A percentile compares a stretch with the other conserved stretches of the same genome.
These are phyloP conservation scores for Pachymerium ferrugineum DNA, from an alignment of 2,888 invertebrate species.

Conservation along the genomic window DNA sequence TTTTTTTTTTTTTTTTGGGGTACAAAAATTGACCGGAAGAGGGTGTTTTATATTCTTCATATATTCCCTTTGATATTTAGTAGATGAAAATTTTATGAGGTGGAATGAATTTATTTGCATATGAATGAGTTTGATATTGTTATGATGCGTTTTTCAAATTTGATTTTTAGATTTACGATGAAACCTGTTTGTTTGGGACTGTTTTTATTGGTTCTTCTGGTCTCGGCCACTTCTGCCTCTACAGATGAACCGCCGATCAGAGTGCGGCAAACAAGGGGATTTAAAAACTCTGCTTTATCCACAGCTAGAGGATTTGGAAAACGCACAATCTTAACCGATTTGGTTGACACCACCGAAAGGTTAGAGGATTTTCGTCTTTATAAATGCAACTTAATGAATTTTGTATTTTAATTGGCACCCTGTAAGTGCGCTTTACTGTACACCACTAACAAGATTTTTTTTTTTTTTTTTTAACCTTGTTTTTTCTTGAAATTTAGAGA, in stretches of 20 bases:
- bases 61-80: too few relatives aligned
- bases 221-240: neutral
- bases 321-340: slow-evolving; percentile 43
- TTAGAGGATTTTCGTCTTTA: neutral
- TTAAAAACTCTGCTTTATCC: slow-evolving; percentile 59
- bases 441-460: neutral
- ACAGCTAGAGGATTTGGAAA: slow-evolving; percentile 63
- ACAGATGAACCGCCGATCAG: slow-evolving; percentile 51
- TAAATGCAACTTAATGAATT: too few relatives aligned
- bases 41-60: too few relatives aligned
- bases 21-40: too few relatives aligned
- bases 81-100: too few relatives aligned
- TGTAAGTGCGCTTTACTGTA: neutral
- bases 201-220: neutral
- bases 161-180: neutral
- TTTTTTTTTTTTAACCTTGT: neutral
- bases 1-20: too few relatives aligned
- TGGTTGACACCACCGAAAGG: slow-evolving; percentile 29
- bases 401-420: neutral
- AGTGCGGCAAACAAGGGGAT: slow-evolving; percentile 51
- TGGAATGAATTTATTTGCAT: too few relatives aligned
- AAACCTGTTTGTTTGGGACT: neutral
- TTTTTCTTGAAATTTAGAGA: neutral
- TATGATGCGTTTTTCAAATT: too few relatives aligned
- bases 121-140: too few relatives aligned